phyloP scores from a whole-genome alignment of 2,113 vertebrate genomes.

The Syngnathus typhle region DNA sequence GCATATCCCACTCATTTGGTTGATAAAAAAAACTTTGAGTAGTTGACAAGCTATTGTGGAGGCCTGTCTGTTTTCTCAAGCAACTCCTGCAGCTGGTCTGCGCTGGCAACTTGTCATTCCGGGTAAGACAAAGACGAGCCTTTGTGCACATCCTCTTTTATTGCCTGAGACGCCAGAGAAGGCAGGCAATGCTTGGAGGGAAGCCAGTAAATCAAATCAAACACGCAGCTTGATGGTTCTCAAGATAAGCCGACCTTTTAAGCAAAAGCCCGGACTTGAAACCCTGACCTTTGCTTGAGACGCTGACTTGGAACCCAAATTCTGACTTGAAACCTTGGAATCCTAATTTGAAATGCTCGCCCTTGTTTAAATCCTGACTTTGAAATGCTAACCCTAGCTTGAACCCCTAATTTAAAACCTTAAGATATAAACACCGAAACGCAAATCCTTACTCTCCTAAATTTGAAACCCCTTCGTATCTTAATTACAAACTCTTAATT shows the following conservation, averaged over 20 bases:
- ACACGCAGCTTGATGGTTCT: slow-evolving; percentile 54
- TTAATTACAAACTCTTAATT: neutral
- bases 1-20: neutral
- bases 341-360: neutral
- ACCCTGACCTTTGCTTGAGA: neutral
- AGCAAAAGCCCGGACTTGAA: slow-evolving; percentile 25
- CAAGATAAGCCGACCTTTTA: slow-evolving; percentile 42
- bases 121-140: slow-evolving; percentile 45
- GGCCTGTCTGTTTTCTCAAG: slow-evolving; percentile 27
- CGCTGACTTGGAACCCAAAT: neutral
- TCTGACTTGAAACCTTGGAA: neutral
- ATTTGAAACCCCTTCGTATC: neutral
- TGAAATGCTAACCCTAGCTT: neutral
- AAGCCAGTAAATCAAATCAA: slow-evolving; percentile 36
- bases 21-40: slow-evolving; percentile 10
- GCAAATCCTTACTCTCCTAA: neutral
- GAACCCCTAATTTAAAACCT: neutral
- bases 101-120: slow-evolving; percentile 49
- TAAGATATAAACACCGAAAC: too few relatives aligned
- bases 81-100: slow-evolving; percentile 30
- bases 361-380: neutral
- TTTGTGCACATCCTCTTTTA: slow-evolving; percentile 53
- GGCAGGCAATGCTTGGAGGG: slow-evolving; percentile 28
- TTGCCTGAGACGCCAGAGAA: slow-evolving; percentile 33
- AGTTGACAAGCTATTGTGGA: slow-evolving; percentile 25